Evolutionary conservation across 2,797 vertebrate genomes (phyloP).

Genomic region (Xenopus petersii): DNA sequence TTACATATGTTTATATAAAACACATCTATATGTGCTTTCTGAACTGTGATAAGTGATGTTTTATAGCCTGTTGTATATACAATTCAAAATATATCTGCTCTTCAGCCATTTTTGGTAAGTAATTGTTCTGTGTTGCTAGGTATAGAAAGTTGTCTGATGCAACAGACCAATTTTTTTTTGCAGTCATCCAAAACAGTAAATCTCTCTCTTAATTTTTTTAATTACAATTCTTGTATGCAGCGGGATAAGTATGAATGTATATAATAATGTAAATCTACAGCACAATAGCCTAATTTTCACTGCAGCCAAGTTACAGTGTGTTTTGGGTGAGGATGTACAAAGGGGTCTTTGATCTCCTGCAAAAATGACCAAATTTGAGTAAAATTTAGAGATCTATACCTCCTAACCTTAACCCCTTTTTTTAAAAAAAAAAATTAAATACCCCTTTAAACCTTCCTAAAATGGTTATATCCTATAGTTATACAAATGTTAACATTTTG

Average conservation of each 20-base stretch:
- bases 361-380: conserved; percentile 24
- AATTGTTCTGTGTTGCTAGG: conserved; percentile 97
- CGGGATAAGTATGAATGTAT: conserved; percentile 78
- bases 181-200: conserved; percentile 68
- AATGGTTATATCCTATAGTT: not conserved
- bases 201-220: conserved; percentile 54
- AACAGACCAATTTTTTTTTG: conserved; percentile 80
- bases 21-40: conserved; percentile 99
- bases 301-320: conserved; percentile 38
- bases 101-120: conserved; percentile 92
- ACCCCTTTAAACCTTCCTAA: conserved; percentile 1
- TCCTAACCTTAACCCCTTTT: not conserved
- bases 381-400: conserved; percentile 12
- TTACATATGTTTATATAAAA: conserved; percentile 99
- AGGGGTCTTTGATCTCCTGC: conserved; percentile 9
- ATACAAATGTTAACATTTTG: not conserved
- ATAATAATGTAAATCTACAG: conserved; percentile 55
- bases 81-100: conserved; percentile 98
- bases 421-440: not conserved
- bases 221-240: conserved; percentile 75
- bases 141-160: conserved; percentile 90
- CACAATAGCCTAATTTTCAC: conserved; percentile 46
- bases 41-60: conserved; percentile 99
- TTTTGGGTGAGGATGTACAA: conserved; percentile 23
- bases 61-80: conserved; percentile 99